Conservation (phyloP, 2,113 vertebrate genomes). For the Potamarius usumacintae region DNA sequence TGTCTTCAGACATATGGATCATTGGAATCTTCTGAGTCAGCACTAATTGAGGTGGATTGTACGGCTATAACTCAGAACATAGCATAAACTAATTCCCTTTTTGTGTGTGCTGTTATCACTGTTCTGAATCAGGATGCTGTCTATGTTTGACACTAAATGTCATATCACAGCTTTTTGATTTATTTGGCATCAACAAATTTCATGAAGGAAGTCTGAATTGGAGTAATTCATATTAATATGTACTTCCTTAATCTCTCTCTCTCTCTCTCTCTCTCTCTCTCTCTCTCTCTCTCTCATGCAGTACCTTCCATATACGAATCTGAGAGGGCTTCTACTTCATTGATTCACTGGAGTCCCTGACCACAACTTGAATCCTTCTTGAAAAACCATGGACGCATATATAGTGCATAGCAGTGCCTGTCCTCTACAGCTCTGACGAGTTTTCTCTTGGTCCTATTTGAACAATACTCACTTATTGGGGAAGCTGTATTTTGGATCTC, state of each 20-base stretch:
- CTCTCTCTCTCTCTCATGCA: conserved; percentile 62
- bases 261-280: conserved; percentile 30
- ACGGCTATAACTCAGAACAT: not conserved
- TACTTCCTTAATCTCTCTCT: conserved; percentile 28
- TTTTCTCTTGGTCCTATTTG: conserved; percentile 28
- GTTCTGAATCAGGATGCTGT: not conserved
- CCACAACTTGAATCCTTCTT: conserved; percentile 40
- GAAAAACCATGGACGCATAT: conserved; percentile 37
- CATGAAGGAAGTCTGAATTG: not conserved
- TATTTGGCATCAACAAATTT: not conserved
- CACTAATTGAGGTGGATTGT: not conserved
- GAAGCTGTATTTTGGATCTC: conserved; percentile 44
- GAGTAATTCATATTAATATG: not conserved
- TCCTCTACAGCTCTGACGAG: conserved; percentile 33
- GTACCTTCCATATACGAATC: conserved; percentile 98
- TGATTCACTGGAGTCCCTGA: conserved; percentile 38
- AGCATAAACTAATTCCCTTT: not conserved
- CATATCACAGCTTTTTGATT: not conserved
- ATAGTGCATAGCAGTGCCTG: conserved; percentile 55
- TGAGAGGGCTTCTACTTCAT: conserved; percentile 68
- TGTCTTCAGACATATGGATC: conserved; percentile 34
- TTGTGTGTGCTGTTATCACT: conserved; percentile 25
- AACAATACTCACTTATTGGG: not conserved
- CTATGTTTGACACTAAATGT: not conserved
- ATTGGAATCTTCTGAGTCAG: conserved; percentile 25